These are phyloP conservation scores for Zygogramma bicolorata DNA, from an alignment of 2,888 invertebrate species.

Conservation along the genomic window DNA sequence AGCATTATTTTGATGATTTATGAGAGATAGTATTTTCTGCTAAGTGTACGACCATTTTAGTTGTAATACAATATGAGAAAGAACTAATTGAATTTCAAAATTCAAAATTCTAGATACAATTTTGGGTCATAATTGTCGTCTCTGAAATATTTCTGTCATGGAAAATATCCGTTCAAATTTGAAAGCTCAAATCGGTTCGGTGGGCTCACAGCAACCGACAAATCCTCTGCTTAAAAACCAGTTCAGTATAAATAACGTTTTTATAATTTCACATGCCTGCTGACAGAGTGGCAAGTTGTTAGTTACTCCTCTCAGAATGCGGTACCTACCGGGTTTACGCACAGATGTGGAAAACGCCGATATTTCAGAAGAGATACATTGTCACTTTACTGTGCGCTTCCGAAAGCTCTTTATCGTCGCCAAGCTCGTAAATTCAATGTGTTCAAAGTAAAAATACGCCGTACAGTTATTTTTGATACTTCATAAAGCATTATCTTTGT, in stretches of 20 bases:
- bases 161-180: too few relatives aligned
- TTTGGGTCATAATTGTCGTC: too few relatives aligned
- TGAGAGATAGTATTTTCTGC: too few relatives aligned
- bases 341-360: constrained; percentile 53
- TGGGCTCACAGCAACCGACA: too few relatives aligned
- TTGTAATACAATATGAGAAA: too few relatives aligned
- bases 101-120: too few relatives aligned
- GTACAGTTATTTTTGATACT: neutral
- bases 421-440: constrained; percentile 40
- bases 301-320: constrained; percentile 41
- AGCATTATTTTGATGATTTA: too few relatives aligned
- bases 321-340: constrained; percentile 33
- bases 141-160: too few relatives aligned
- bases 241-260: neutral
- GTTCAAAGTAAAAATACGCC: constrained; percentile 16
- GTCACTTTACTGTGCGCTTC: constrained; percentile 49
- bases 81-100: too few relatives aligned
- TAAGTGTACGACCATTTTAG: too few relatives aligned
- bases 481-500: neutral
- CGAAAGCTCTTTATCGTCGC: constrained; percentile 42
- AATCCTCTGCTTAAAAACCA: too few relatives aligned
- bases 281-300: constrained; percentile 34
- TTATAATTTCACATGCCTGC: constrained; percentile 7
- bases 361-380: constrained; percentile 51
- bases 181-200: too few relatives aligned